Conservation (phyloP, 2,113 vertebrate species). For the Laticauda laticaudata region DNA sequence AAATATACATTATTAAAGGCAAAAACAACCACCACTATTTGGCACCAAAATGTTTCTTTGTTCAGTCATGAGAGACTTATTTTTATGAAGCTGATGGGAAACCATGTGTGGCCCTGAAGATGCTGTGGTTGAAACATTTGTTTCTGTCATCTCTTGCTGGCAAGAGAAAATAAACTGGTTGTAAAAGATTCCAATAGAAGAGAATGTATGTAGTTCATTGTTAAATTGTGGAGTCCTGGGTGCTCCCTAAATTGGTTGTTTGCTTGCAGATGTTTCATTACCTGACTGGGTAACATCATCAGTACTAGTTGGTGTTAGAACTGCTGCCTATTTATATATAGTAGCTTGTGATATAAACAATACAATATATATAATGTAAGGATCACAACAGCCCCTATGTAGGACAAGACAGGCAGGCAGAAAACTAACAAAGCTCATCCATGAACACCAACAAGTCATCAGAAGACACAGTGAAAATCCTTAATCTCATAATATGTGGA, state of each 20-base stretch:
- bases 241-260: neutral
- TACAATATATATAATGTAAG: neutral
- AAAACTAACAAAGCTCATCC: neutral
- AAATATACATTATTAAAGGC: neutral
- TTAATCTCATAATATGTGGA: neutral
- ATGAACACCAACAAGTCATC: neutral
- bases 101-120: neutral
- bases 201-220: neutral
- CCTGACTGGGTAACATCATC: neutral
- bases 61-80: neutral
- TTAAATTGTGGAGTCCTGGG: neutral
- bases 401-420: neutral
- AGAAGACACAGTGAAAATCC: neutral
- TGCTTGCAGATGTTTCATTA: neutral
- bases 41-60: neutral
- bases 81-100: conserved; percentile 6
- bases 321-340: neutral
- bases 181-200: neutral
- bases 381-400: neutral
- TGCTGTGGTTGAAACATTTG: conserved; percentile 1
- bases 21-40: neutral
- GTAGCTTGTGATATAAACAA: neutral
- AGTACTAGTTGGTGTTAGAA: neutral
- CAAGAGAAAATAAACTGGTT: neutral
- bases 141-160: conserved; percentile 1